A percentile compares a stretch with the other conserved stretches of the same genome.
Conservation (phyloP, 2,797 vertebrate genomes). For the Champsocephalus esox region DNA sequence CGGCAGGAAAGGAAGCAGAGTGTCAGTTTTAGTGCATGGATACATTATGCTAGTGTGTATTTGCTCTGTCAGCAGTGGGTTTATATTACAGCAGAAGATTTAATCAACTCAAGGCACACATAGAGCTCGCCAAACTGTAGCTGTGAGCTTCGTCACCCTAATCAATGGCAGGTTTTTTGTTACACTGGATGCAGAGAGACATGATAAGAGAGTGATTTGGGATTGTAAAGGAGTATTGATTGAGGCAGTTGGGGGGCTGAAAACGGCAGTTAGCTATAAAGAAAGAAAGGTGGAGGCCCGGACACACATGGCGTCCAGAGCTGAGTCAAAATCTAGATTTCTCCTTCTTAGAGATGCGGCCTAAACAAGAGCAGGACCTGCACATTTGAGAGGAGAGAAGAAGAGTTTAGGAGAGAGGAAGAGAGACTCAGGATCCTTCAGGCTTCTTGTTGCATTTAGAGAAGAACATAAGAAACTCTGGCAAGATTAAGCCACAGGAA, state of each 20-base stretch:
- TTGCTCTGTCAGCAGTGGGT: neutral
- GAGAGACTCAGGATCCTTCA: constrained; percentile 40
- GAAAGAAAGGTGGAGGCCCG: neutral
- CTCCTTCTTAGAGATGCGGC: constrained; percentile 76
- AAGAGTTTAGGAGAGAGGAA: constrained; percentile 18
- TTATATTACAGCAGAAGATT: neutral
- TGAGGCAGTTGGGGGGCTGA: constrained; percentile 17
- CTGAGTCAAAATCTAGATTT: constrained; percentile 77
- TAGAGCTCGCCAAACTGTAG: neutral
- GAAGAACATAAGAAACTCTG: constrained; percentile 26
- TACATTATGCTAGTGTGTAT: neutral
- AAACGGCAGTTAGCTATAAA: too few relatives aligned
- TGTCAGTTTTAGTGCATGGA: constrained; percentile 6
- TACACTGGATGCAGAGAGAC: constrained; percentile 4
- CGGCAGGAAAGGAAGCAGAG: constrained; percentile 11
- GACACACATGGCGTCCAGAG: constrained; percentile 68
- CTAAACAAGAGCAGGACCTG: constrained; percentile 65
- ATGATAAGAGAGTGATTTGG: constrained; percentile 15
- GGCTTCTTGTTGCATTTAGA: constrained; percentile 18
- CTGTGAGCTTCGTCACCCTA: neutral
- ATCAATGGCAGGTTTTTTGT: neutral
- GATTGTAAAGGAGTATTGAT: constrained; percentile 34
- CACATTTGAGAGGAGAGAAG: constrained; percentile 41
- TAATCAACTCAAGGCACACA: constrained; percentile 16
- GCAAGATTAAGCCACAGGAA: constrained; percentile 13